These are phyloP conservation scores for Idaea aversata DNA, from an alignment of 2,888 invertebrate genomes.

Conservation along the genomic window DNA sequence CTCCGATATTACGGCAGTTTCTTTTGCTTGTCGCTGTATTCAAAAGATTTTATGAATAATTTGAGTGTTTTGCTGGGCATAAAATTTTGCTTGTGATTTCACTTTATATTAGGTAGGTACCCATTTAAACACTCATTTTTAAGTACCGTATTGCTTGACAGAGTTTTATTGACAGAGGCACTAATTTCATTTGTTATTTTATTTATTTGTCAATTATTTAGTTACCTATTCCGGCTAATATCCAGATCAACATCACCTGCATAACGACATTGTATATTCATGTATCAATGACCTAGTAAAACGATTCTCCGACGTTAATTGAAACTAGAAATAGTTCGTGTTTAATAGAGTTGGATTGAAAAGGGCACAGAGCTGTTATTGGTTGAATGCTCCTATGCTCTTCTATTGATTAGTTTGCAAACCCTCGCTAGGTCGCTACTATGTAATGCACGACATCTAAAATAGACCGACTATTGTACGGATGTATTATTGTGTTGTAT, in stretches of 20 bases:
- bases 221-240: background rate
- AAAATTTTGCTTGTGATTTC: background rate
- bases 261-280: constrained; percentile 37
- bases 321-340: constrained; percentile 53
- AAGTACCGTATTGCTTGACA: background rate
- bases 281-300: constrained; percentile 69
- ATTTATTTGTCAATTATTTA: background rate
- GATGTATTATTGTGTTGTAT: constrained; percentile 19
- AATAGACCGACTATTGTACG: constrained; percentile 10
- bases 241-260: constrained; percentile 44
- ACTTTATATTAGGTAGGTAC: background rate
- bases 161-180: background rate
- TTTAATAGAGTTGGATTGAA: constrained; percentile 52
- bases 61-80: constrained; percentile 7
- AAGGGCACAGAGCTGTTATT: constrained; percentile 29
- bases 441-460: constrained; percentile 12
- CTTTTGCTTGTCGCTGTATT: constrained; percentile 29
- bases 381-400: constrained; percentile 19
- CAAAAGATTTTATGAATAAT: constrained; percentile 22
- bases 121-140: background rate
- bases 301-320: constrained; percentile 58
- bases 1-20: constrained; percentile 29
- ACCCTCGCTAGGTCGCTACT: constrained; percentile 1
- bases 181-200: background rate
- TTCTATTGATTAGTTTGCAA: constrained; percentile 19